Base-by-base conservation (phyloP, 2,797 vertebrate species). In the Coregonus sp. region DNA sequence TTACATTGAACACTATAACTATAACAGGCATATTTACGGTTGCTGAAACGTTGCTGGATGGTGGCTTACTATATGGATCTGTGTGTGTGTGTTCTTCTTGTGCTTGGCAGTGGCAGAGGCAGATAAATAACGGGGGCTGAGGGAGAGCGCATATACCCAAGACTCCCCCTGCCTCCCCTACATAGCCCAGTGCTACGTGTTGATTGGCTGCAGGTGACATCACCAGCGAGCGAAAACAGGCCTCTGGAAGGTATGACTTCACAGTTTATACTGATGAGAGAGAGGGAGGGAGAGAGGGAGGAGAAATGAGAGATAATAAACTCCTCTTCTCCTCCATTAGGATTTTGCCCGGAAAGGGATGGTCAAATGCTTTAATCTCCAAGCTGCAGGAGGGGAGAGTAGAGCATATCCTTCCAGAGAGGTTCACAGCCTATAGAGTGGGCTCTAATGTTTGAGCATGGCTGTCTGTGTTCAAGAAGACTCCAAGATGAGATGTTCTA, bases 181-280 rank as follows among this genome's bases (percentile, higher is more conserved):
- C 86, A 89, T 92, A 84, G 77, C 86, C 84, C 88, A 51, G 84
- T 70, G 72, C 88, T 85, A 84, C 68, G 63, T 90, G 90, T 89
- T 93, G 94, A 95, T 95, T 95, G 94, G 94, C 91, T 94, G 88
- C 83, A 50, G 89, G 88, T 95, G 93, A 95, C 93, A 95, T 95
- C 94, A 95, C 91, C 86, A 81, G 80, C 77, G 80, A 87, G 87
- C 83, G 86, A 92, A 92, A 93, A 93, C 92, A 92, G 88, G 89
- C 87, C 87, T 88, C 50, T 75, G 90, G 92, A 93, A 93, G 92
- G 89, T 92, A 93, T 94, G 93, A 95, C 93, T 94, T 94, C 93
- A 94, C 86, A 91, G 91, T 92, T 93, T 90, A 81, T 86, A 87
- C 70, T 87, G 84, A 87, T 90, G 82, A 84, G 87, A 70, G 70